Evolutionary conservation across 2,113 vertebrate genomes (phyloP), one percentile per base, ranked within the genome.

Genomic region (Lipophrys pholis): DNA sequence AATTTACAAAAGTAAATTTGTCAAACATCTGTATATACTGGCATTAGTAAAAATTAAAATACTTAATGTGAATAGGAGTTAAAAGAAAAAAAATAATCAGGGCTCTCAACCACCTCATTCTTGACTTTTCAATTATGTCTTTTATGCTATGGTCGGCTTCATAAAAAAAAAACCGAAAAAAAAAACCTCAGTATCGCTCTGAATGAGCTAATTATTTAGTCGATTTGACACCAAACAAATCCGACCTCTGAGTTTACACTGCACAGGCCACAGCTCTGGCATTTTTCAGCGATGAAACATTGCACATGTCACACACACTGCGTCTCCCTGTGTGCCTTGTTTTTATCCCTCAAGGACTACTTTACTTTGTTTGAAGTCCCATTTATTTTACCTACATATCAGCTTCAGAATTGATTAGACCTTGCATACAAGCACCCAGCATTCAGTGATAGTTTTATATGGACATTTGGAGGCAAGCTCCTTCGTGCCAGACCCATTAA

Each of bases 321-420:
- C 63, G 46, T 73, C 82, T 82, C 76, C 78, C 70, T 83, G 78
- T 80, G 85, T 76, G 80, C 70, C 68, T 86, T 58, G 69, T 88
- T 90, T 91, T 76, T 66, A 86, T 89, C 82, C 71, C 77, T 86
- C n/a, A 50, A 88, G 85, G 69, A 85, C 85, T 79, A 78, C 82
- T 89, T 85, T 55, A 89, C 82, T 86, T 75, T 85, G 86, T 92
- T 91, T 92, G 90, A 93, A 92, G 87, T 90, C 82, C 86, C 84
- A 91, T 93, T 94, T 93, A 92, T 92, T 93, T 92, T 83, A 90
- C 84, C 88, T 83, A 70, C 65, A 64, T 88, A 90, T 91, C 85
- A 85, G 89, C 85, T 87, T 88, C 87, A 91, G 73, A 93, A 93
- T 82, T 87, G 91, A 94, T 94, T 90, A 85, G 70, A 62, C 67